Percentiles rank a stretch among this genome's conserved stretches.
These are phyloP conservation scores for Meda fulgida DNA, from an alignment of 2,797 vertebrate species.

Conservation along the genomic window DNA sequence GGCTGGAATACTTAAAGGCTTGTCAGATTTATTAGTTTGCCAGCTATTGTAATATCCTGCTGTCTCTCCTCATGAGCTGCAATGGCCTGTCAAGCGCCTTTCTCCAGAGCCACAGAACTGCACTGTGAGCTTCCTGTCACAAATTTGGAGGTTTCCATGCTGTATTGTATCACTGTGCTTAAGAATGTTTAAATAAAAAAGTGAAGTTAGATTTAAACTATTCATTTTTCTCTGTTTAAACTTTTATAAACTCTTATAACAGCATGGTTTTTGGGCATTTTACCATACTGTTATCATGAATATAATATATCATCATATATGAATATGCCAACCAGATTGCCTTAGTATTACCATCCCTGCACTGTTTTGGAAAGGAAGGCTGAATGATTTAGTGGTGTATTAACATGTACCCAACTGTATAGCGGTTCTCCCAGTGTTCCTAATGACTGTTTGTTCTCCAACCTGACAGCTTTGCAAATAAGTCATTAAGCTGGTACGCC, in stretches of 20 bases:
- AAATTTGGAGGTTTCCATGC: constrained; percentile 21
- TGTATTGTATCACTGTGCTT: constrained; percentile 20
- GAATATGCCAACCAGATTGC: background rate
- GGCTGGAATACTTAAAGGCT: constrained; percentile 46
- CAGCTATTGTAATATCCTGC: constrained; percentile 51
- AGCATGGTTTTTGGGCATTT: background rate
- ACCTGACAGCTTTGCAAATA: constrained; percentile 49
- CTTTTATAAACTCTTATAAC: background rate
- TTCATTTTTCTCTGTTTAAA: background rate
- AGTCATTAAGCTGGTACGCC: constrained; percentile 47
- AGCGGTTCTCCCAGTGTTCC: constrained; percentile 17
- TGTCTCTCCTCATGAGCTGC: constrained; percentile 35
- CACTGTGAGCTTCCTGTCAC: background rate
- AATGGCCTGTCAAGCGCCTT: constrained; percentile 34
- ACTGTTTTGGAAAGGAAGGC: constrained; percentile 1
- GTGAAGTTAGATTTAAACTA: background rate
- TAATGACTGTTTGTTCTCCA: constrained; percentile 49
- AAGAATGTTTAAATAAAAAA: background rate
- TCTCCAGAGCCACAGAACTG: constrained; percentile 1
- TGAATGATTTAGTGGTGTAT: constrained; percentile 50
- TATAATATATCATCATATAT: background rate
- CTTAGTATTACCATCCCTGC: background rate
- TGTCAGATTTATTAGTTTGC: constrained; percentile 51
- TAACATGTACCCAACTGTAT: constrained; percentile 37
- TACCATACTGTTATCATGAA: background rate